These are phyloP conservation scores for Dromaius novaehollandiae DNA, from an alignment of 2,113 vertebrate genomes.

Conservation along the genomic window DNA sequence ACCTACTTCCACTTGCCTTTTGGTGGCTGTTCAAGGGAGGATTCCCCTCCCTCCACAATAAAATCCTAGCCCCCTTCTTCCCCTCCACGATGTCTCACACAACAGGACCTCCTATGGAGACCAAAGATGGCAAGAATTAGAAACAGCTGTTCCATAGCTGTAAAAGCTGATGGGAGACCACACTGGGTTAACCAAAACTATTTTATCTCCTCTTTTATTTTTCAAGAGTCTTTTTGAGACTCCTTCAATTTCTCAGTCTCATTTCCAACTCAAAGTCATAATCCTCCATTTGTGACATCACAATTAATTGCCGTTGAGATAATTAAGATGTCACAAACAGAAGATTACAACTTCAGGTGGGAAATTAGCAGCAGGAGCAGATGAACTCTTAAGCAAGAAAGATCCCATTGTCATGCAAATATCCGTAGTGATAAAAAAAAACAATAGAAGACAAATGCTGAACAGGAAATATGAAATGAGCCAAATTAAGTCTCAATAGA, in stretches of 20 bases:
- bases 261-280: conserved; percentile 32
- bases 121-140: neutral
- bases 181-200: neutral
- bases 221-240: neutral
- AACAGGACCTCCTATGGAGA: neutral
- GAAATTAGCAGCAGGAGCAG: conserved; percentile 58
- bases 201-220: neutral
- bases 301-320: conserved; percentile 28
- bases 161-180: neutral
- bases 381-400: conserved; percentile 57
- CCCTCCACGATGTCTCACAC: neutral
- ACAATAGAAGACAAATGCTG: conserved; percentile 47
- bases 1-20: rapidly evolving
- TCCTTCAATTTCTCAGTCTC: conserved; percentile 2
- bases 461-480: conserved; percentile 46
- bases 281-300: conserved; percentile 39
- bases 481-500: conserved; percentile 44
- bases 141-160: neutral
- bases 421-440: conserved; percentile 37
- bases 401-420: conserved; percentile 69
- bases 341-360: conserved; percentile 61
- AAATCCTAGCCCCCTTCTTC: neutral
- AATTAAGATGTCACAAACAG: conserved; percentile 60
- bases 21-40: neutral
- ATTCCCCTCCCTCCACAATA: neutral